Evolutionary conservation across 2,888 invertebrate species (phyloP), one percentile per base, ranked within the genome.

Genomic region (Dryadula phaetusa): DNA sequence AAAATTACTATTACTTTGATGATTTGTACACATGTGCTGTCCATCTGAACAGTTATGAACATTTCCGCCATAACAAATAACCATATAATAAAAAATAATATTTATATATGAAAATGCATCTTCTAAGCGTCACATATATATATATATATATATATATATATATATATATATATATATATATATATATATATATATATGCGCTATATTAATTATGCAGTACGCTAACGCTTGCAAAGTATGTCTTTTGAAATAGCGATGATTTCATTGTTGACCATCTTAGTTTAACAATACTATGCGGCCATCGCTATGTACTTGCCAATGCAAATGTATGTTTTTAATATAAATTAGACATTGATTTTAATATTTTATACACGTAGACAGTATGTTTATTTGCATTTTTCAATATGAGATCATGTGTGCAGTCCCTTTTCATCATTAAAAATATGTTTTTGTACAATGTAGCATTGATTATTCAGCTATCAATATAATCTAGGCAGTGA

Each of bases 231-330:
- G 20, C 32, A 46, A 42, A 44, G 42, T 12, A 12, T 32, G 0
- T 22, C 42, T 46, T 32, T 47, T 64, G 16, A 62, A 49, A 49
- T 58, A 63, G 56, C 56, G 67, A 64, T 67, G 67, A 67, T 60
- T 60, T 67, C 67, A 67, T 46, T 64, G 63, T 58, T 44, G 58
- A 42, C 63, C 67, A 60, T 60, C 63, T 62, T 53, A 40, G 52
- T 18, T 49, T 46, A 16, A 67, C 58, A 54, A 62, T 62, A 42
- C 42, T 40, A 28, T 28, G 6, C 25, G 53, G 18, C 34, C 46
- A 25, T 60, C 32, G 25, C 18, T 25, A 25, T 32, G n/a, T 37
- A 18, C 25, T 34, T 25, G 12, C 46, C 37, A 14, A 54, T 54
- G 46, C 61, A 25, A 28, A 53, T 20, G 54, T 25, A 18, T 20